phyloP scores from a whole-genome alignment of 2,113 vertebrate species.

The Vulpes vulpes region DNA sequence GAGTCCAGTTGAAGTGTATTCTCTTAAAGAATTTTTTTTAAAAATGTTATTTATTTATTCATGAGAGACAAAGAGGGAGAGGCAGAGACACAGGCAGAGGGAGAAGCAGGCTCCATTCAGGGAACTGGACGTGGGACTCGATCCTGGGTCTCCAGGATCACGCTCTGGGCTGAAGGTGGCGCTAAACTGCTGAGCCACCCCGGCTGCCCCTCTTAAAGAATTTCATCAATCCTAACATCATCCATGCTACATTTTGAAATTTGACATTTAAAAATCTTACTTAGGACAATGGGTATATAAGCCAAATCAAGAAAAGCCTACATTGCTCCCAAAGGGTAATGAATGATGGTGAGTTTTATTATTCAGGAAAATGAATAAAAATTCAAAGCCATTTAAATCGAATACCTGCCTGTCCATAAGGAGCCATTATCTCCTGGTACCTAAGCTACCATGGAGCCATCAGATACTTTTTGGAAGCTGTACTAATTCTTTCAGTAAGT shows the following conservation, averaged over 20 bases:
- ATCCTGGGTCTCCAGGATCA: no score
- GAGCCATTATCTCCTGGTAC: neutral
- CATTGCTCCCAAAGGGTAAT: conserved; percentile 43
- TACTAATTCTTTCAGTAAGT: neutral
- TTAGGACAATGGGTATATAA: conserved; percentile 27
- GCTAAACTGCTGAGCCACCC: no score
- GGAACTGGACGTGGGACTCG: no score
- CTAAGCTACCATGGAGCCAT: neutral
- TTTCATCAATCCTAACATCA: neutral
- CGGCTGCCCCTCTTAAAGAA: neutral
- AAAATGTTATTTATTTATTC: no score
- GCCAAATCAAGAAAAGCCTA: conserved; percentile 46
- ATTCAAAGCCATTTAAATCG: conserved; percentile 44
- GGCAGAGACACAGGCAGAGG: no score
- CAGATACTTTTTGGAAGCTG: neutral
- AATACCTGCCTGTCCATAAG: neutral
- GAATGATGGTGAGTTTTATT: conserved; percentile 28
- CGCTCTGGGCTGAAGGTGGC: no score
- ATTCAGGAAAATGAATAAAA: conserved; percentile 60
- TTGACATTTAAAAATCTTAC: conserved; percentile 58
- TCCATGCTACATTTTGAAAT: conserved; percentile 52
- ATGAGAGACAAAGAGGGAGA: no score
- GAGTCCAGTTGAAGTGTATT: neutral
- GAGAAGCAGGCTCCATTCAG: no score
- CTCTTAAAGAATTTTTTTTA: neutral